Evolutionary conservation across 2,113 vertebrate genomes (phyloP), one percentile per base, ranked within the genome.

Genomic region (Hyaena hyaena): DNA sequence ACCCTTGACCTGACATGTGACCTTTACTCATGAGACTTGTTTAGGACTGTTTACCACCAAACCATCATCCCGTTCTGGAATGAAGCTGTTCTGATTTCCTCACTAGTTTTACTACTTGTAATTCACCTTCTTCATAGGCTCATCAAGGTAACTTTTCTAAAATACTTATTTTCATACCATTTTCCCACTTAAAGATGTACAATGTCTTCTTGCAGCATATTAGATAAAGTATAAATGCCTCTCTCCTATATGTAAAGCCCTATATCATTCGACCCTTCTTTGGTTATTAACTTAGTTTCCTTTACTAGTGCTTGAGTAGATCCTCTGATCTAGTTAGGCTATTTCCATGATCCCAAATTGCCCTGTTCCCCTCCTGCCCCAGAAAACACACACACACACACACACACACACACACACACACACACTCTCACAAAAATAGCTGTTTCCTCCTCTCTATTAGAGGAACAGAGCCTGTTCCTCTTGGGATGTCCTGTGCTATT

Each of bases 191-290:
- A 89, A 93, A 28, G 24, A 48, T 28, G 10, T 71, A 50, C 2
- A 58, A 3, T 69, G 4, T 69, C 65, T 69, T 96, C 83, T 94
- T 89, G 63, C 31, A 86, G 83, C 24, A n/a, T 31, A 79, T 66
- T n/a, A 91, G 65, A 28, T 89, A 89, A 93, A 83, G 50, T 69
- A 89, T 33, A 96, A 82, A n/a, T 89, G 17, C 58, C 26, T 96
- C 28, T 94, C 68, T 7, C 39, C 4, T 92, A 10, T 66, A 28
- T 77, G n/a, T 39, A 63, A 92, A 88, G 15, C 23, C 19, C 7
- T 92, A 3, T 6, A 61, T 88, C n/a, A 11, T n/a, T 65, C 71
- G 39, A 71, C 3, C 39, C 5, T 97, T 58, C 74, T 90, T 83
- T 86, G 83, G 24, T 82, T 90, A 85, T 71, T n/a, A 83, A 10